Evolutionary conservation across 2,797 vertebrate genomes (phyloP).

Genomic region (Gambelia wislizenii): DNA sequence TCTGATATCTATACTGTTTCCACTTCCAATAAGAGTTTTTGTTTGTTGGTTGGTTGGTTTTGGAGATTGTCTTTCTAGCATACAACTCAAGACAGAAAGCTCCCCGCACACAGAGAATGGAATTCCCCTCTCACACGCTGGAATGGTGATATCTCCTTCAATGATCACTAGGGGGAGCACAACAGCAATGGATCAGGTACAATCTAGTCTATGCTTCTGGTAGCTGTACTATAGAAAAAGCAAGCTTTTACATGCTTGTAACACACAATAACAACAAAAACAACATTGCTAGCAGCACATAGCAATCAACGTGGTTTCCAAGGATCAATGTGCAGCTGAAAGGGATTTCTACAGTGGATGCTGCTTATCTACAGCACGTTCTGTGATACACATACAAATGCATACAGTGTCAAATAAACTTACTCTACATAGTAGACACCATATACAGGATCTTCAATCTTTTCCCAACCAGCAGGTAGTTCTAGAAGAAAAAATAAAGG

Average conservation of each 20-base stretch:
- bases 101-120: neutral
- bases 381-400: neutral
- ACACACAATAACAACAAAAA: too few relatives aligned
- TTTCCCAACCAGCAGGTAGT: conserved; percentile 98
- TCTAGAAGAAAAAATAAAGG: conserved; percentile 84
- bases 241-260: neutral
- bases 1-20: neutral
- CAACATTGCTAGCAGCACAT: neutral
- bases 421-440: conserved; percentile 99
- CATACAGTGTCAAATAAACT: conserved; percentile 75
- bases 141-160: neutral
- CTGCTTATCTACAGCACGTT: neutral
- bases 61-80: neutral
- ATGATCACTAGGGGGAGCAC: neutral
- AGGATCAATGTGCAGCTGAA: neutral
- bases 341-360: neutral
- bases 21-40: neutral
- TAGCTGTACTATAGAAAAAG: neutral
- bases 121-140: rapidly evolving
- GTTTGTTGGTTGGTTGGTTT: too few relatives aligned
- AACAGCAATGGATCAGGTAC: neutral
- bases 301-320: neutral
- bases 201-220: neutral
- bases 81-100: neutral
- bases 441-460: conserved; percentile 98